Evolutionary conservation across 92 coral and sea anemone species (phyloP).

Genomic region (Actinernus sp.): DNA sequence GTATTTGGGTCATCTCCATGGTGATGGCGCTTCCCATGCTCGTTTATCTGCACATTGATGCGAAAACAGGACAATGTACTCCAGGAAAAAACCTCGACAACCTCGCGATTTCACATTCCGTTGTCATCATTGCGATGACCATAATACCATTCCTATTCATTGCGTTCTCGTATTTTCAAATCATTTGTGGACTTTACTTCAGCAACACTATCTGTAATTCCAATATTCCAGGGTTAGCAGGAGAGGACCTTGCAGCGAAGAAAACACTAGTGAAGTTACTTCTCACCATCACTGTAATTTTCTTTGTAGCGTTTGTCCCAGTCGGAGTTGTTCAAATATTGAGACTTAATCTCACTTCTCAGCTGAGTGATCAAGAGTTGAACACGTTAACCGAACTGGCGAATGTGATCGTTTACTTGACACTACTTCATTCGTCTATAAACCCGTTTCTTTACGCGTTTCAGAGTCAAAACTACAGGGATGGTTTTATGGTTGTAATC

Average conservation of each 20-base stretch:
- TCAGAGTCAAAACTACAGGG: slow-evolving; percentile 37
- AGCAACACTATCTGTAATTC: slow-evolving; percentile 46
- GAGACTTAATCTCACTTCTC: neutral
- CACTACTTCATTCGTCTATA: slow-evolving; percentile 24
- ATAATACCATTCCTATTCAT: slow-evolving; percentile 44
- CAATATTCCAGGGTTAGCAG: neutral
- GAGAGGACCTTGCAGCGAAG: slow-evolving; percentile 24
- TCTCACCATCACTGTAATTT: slow-evolving; percentile 32
- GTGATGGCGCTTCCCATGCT: slow-evolving; percentile 48
- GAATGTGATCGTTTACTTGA: slow-evolving; percentile 6
- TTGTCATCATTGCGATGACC: slow-evolving; percentile 19
- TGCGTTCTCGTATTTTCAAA: slow-evolving; percentile 38
- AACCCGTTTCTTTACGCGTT: slow-evolving; percentile 36
- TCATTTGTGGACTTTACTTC: slow-evolving; percentile 49
- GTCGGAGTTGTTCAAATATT: slow-evolving; percentile 30
- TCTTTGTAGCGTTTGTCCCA: slow-evolving; percentile 62
- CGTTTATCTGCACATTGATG: slow-evolving; percentile 11
- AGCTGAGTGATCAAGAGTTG: neutral
- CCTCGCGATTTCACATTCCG: neutral
- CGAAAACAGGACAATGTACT: slow-evolving; percentile 1
- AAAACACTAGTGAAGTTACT: slow-evolving; percentile 48
- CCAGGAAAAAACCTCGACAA: slow-evolving; percentile 10
- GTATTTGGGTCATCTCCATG: slow-evolving; percentile 48
- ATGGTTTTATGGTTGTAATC: slow-evolving; percentile 5
- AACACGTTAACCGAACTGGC: slow-evolving; percentile 2